Evolutionary conservation across 2,888 invertebrate genomes (phyloP), one percentile per base, ranked within the genome.

Genomic region (Neoascia interrupta): DNA sequence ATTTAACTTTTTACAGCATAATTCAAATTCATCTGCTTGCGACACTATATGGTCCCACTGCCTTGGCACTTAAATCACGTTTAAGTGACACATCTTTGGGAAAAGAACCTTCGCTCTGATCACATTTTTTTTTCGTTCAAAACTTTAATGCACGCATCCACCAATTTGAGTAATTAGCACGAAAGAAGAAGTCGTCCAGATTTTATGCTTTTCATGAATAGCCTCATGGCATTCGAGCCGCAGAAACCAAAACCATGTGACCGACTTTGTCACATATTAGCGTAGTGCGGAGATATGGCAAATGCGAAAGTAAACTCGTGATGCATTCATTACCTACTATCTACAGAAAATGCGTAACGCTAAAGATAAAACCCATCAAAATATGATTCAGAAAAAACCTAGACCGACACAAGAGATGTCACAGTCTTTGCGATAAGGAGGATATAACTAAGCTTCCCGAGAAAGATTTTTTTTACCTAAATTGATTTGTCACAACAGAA

Each of bases 221-320:
- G 6, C 36, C 51, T 21, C 21, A n/a, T n/a, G n/a, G n/a, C n/a
- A n/a, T n/a, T 26, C 39, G 18, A 41, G 39, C 28, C 34, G n/a
- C 21, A 43, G 43, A 21, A 21, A n/a, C 10, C 11, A 53, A n/a
- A 16, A 43, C 31, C 51, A 63, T 64, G 53, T 53, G 53, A 64
- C 34, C 41, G 23, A 53, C 3, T 51, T 51, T 63, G 63, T 51
- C 39, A 39, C 26, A 11, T 19, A n/a, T 4, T 5, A 15, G 13
- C 16, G 8, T 37, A 37, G 21, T 34, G 21, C 6, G 5, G 6
- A 23, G 23, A 3, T 54, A 21, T n/a, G 15, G 11, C 16, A 16
- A 13, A 19, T 26, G 39, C 19, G 51, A 63, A 64, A 51, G 43
- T 45, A 10, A 36, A 34, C 43, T 64, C 53, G 53, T 64, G 64